A percentile compares a stretch with the other conserved stretches of the same genome.
phyloP scores from a whole-genome alignment of 2,113 vertebrate genomes.

The Lates calcarifer region DNA sequence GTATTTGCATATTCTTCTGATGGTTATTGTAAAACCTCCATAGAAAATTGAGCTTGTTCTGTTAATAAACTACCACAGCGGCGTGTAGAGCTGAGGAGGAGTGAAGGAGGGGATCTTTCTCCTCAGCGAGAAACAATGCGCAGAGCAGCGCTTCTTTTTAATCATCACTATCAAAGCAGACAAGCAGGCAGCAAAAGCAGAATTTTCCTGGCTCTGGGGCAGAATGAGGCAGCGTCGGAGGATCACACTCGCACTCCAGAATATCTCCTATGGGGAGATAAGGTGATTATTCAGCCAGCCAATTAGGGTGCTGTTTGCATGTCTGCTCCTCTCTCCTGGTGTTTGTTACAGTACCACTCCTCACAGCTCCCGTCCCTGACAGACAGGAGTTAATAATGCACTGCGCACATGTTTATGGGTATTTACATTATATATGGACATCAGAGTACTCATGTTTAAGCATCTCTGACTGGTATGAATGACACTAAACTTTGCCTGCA shows the following conservation, averaged over 20 bases:
- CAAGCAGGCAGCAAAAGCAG: constrained; percentile 72
- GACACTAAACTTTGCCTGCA: constrained; percentile 3
- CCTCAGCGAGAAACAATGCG: constrained; percentile 69
- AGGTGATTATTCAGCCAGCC: constrained; percentile 81
- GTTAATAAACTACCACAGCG: constrained; percentile 61
- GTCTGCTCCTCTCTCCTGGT: constrained; percentile 34
- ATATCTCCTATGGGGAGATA: constrained; percentile 62
- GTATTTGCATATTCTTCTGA: constrained; percentile 41
- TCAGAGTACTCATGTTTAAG: not conserved
- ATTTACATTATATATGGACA: constrained; percentile 37
- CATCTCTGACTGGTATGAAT: constrained; percentile 21
- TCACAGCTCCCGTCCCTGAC: constrained; percentile 38
- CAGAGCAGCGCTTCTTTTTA: constrained; percentile 75
- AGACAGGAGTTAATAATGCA: constrained; percentile 53
- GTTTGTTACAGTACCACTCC: constrained; percentile 52
- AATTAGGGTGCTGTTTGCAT: constrained; percentile 76
- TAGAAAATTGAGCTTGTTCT: constrained; percentile 60
- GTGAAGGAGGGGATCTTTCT: constrained; percentile 46
- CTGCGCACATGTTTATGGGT: constrained; percentile 28
- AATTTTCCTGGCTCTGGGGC: constrained; percentile 70
- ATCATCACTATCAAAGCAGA: constrained; percentile 84
- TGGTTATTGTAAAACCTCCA: constrained; percentile 53
- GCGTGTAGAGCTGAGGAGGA: constrained; percentile 38
- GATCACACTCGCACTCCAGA: constrained; percentile 59
- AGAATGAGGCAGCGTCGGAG: constrained; percentile 65